Evolutionary conservation across 2,888 invertebrate genomes (phyloP).

Genomic region (Epirrhoe alternata): DNA sequence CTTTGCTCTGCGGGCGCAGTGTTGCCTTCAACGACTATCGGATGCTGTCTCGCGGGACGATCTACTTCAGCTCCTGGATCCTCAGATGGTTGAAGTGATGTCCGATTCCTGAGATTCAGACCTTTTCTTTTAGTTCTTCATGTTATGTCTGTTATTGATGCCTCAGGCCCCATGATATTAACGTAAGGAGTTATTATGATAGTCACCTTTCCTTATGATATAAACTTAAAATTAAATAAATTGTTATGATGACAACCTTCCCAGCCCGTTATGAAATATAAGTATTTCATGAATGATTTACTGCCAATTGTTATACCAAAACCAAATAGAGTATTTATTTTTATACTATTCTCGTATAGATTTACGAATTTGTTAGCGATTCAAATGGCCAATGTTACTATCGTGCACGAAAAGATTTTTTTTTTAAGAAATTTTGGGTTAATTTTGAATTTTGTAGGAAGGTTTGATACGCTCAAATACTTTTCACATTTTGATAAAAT

Average conservation of each 20-base stretch:
- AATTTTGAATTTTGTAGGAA: conserved; percentile 38
- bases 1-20: conserved; percentile 17
- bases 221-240: conserved; percentile 35
- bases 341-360: conserved; percentile 23
- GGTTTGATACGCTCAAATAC: conserved; percentile 11
- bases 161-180: conserved; percentile 41
- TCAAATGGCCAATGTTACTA: conserved; percentile 27
- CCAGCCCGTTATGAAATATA: conserved; percentile 29
- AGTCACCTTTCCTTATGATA: conserved; percentile 26
- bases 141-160: conserved; percentile 40
- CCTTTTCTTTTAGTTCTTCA: conserved; percentile 38
- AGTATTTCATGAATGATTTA: conserved; percentile 29
- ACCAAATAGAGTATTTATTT: conserved; percentile 25
- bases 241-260: conserved; percentile 38
- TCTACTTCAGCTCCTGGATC: conserved; percentile 37
- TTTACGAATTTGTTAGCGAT: conserved; percentile 39
- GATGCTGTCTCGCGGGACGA: conserved; percentile 34
- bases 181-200: conserved; percentile 24
- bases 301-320: conserved; percentile 42
- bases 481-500: neutral
- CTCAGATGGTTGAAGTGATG: conserved; percentile 40
- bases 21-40: conserved; percentile 22
- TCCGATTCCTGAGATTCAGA: conserved; percentile 46
- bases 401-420: conserved; percentile 25
- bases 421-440: conserved; percentile 30